Percentiles rank a stretch among this genome's conserved stretches.
phyloP scores from a whole-genome alignment of 1,140 invertebrate genomes.

The Teleopsis dalmanni region DNA sequence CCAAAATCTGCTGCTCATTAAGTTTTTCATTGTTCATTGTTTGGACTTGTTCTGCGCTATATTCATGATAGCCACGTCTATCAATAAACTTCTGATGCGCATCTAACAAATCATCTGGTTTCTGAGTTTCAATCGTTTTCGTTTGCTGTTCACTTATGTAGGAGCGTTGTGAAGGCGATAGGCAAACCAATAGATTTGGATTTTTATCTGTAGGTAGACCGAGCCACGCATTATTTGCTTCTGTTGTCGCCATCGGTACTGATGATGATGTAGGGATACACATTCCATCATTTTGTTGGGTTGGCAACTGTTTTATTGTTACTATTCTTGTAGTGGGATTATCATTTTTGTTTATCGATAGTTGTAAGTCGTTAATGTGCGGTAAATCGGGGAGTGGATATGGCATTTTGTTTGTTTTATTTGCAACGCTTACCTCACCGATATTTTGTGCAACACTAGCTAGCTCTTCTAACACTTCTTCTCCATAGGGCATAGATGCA shows the following conservation, averaged over 20 bases:
- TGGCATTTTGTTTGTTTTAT: slow-evolving; percentile 23
- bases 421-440: slow-evolving; percentile 16
- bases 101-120: slow-evolving; percentile 53
- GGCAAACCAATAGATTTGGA: slow-evolving; percentile 54
- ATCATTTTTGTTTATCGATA: slow-evolving; percentile 14
- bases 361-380: slow-evolving; percentile 28
- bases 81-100: slow-evolving; percentile 61
- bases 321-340: slow-evolving; percentile 2
- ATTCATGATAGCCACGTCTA: slow-evolving; percentile 52
- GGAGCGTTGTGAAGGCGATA: slow-evolving; percentile 63
- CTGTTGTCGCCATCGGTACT: slow-evolving; percentile 23
- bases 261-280: slow-evolving; percentile 11
- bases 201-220: slow-evolving; percentile 53
- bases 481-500: slow-evolving; percentile 56
- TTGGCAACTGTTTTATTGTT: background rate
- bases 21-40: slow-evolving; percentile 24
- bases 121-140: slow-evolving; percentile 16
- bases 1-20: slow-evolving; percentile 30
- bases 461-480: slow-evolving; percentile 57
- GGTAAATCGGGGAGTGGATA: slow-evolving; percentile 33
- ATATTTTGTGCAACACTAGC: slow-evolving; percentile 56
- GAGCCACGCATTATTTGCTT: slow-evolving; percentile 45
- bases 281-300: background rate
- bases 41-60: slow-evolving; percentile 29
- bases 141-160: slow-evolving; percentile 44